Conservation (phyloP, 1,140 invertebrate species). For the Spodoptera litura region DNA sequence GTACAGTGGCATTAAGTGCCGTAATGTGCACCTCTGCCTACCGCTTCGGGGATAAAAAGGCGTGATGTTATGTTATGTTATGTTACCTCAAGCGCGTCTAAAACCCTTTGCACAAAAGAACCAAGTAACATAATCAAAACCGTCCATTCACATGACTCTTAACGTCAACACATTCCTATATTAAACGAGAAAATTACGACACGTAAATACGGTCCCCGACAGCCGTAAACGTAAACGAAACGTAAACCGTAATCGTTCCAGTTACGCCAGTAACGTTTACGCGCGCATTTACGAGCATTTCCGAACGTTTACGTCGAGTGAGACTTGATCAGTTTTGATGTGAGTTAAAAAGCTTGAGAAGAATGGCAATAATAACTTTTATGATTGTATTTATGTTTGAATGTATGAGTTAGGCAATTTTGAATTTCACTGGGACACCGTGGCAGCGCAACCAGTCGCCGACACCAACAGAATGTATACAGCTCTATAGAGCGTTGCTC, state of each 20-base stretch:
- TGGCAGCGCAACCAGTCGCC: too few relatives aligned
- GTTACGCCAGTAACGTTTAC: slow-evolving; percentile 36
- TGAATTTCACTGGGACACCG: too few relatives aligned
- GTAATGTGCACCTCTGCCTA: too few relatives aligned
- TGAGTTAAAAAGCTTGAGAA: slow-evolving; percentile 10
- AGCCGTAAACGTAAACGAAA: slow-evolving; percentile 44
- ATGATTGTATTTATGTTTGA: neutral
- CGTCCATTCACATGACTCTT: too few relatives aligned
- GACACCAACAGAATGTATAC: too few relatives aligned
- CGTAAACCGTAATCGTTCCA: slow-evolving; percentile 39
- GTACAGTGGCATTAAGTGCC: too few relatives aligned
- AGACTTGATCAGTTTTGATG: slow-evolving; percentile 40
- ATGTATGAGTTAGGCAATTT: neutral
- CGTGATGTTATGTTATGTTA: too few relatives aligned
- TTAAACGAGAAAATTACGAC: slow-evolving; percentile 32
- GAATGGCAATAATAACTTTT: neutral
- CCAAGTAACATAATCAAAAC: too few relatives aligned
- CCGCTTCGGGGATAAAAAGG: too few relatives aligned
- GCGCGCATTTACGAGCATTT: slow-evolving; percentile 23
- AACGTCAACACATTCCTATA: slow-evolving; percentile 15
- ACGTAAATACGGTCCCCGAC: slow-evolving; percentile 21
- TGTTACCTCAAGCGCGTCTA: too few relatives aligned
- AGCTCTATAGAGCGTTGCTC: too few relatives aligned
- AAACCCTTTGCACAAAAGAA: too few relatives aligned
- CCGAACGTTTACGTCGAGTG: slow-evolving; percentile 15